Conservation (phyloP, 2,113 vertebrate genomes). For the Corythaixoides concolor region DNA sequence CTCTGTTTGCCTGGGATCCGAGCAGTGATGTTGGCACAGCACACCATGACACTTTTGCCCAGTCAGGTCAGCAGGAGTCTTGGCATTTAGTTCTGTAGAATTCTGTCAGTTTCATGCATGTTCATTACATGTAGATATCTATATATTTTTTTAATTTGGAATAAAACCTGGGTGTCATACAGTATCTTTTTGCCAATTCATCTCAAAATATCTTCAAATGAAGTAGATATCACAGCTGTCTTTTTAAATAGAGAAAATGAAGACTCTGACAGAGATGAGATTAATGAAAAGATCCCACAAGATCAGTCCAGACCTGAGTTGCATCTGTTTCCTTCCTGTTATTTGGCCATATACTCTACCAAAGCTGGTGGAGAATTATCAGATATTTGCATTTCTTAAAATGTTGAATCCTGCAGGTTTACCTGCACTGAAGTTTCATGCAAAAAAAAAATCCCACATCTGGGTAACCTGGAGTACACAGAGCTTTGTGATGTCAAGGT, state of each 20-base stretch:
- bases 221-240: neutral
- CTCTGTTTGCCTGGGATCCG: neutral
- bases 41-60: neutral
- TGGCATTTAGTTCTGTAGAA: neutral
- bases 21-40: neutral
- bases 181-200: neutral
- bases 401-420: neutral
- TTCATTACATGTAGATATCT: neutral
- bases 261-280: neutral
- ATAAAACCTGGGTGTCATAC: neutral
- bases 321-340: neutral
- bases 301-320: neutral
- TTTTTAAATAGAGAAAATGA: neutral
- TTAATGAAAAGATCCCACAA: neutral
- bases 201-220: neutral
- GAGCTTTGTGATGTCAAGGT: neutral
- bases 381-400: slow-evolving; percentile 44
- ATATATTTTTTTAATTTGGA: neutral
- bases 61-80: neutral
- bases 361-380: neutral
- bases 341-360: neutral
- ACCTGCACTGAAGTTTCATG: neutral
- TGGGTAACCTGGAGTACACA: neutral
- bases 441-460: neutral
- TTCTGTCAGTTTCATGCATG: neutral